Evolutionary conservation across 2,888 invertebrate species (phyloP).

Genomic region (Pachymerium ferrugineum): DNA sequence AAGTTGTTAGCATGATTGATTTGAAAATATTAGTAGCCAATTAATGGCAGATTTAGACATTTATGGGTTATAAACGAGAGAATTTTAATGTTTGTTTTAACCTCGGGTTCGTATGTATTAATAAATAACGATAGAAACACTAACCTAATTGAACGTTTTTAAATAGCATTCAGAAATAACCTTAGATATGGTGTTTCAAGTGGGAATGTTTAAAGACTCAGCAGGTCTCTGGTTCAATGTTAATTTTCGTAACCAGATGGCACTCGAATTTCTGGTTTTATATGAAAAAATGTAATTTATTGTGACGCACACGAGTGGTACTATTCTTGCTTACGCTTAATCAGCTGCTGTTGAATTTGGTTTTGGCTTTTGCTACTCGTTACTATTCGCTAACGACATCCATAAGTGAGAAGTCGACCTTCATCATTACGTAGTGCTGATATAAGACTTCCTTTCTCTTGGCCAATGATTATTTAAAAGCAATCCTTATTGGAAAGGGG

Average conservation of each 20-base stretch:
- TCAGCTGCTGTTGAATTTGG: neutral
- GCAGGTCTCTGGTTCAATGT: neutral
- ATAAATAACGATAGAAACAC: neutral
- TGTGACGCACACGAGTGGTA: neutral
- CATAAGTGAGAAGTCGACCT: neutral
- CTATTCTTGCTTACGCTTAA: neutral
- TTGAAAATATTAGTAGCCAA: too few relatives aligned
- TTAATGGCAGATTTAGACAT: too few relatives aligned
- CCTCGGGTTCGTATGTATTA: too few relatives aligned
- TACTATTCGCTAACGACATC: conserved; percentile 4
- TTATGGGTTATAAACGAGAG: too few relatives aligned
- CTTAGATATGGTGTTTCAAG: too few relatives aligned
- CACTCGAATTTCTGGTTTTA: neutral
- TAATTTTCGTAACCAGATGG: neutral
- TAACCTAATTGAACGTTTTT: neutral
- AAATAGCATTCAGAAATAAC: neutral
- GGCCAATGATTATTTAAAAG: conserved; percentile 6
- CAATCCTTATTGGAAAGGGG: neutral
- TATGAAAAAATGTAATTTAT: neutral
- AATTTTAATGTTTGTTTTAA: too few relatives aligned
- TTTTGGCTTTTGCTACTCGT: neutral
- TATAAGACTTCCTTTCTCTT: conserved; percentile 19
- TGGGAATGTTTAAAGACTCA: neutral
- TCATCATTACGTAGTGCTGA: neutral
- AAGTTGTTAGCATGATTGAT: too few relatives aligned